Conservation (phyloP, 35 echinoderm and acorn worm species). For the Chiridota heheva region DNA sequence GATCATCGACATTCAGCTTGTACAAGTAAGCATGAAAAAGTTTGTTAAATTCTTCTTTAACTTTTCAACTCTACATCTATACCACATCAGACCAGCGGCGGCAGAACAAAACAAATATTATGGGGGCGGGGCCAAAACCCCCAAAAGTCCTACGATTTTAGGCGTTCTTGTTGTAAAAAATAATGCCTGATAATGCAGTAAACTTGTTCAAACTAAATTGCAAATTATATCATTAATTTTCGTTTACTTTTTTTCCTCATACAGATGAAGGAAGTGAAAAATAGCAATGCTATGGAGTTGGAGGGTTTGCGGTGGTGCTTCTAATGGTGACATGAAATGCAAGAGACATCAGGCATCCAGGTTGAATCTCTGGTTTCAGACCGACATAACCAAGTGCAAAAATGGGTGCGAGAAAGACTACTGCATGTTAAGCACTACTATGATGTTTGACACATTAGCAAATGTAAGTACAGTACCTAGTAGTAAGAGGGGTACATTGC, state of each 20-base stretch:
- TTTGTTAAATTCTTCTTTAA: too few relatives aligned
- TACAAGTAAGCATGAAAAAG: slow-evolving; percentile 54
- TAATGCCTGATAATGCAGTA: not conserved
- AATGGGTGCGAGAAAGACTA: slow-evolving; percentile 38
- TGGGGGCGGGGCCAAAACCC: not conserved
- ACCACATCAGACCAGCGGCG: not conserved
- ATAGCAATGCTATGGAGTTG: slow-evolving; percentile 43
- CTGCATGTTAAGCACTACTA: slow-evolving; percentile 6
- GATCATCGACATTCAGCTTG: slow-evolving; percentile 33
- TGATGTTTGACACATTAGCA: slow-evolving; percentile 43
- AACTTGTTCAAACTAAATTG: not conserved
- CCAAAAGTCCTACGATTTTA: too few relatives aligned
- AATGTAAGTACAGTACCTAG: slow-evolving; percentile 44
- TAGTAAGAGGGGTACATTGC: too few relatives aligned
- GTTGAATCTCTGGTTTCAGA: not conserved
- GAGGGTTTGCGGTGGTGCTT: slow-evolving; percentile 31
- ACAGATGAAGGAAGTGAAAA: slow-evolving; percentile 36
- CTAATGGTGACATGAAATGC: not conserved
- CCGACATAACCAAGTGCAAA: not conserved
- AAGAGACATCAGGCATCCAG: not conserved
- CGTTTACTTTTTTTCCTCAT: not conserved
- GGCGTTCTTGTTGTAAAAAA: not conserved
- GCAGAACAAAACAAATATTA: not conserved
- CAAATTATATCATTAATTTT: not conserved
- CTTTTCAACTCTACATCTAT: too few relatives aligned